Conservation (phyloP, 2,113 vertebrate species). For the Semicossyphus pulcher region DNA sequence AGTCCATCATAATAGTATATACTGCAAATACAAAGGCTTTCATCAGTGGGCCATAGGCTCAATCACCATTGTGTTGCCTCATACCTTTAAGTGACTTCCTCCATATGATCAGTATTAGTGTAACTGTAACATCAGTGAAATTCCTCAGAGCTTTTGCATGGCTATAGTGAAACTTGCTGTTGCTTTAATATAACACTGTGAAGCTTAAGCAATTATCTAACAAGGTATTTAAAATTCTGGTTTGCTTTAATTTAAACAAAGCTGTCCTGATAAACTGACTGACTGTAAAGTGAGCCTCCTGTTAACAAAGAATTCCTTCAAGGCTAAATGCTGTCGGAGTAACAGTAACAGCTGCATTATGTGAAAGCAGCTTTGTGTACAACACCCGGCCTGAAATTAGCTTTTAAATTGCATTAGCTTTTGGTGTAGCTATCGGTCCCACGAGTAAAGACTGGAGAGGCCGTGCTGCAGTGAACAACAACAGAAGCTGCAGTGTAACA, state of each 20-base stretch:
- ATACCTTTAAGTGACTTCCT: no score
- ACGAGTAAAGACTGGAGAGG: neutral
- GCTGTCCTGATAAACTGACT: neutral
- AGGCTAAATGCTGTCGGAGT: neutral
- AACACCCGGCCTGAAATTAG: constrained; percentile 3
- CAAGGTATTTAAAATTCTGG: neutral
- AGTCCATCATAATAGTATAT: no score
- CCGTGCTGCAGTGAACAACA: constrained; percentile 2
- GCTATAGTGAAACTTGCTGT: no score
- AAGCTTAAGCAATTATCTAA: neutral
- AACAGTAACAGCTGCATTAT: neutral
- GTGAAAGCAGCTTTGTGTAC: neutral
- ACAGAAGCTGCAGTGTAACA: neutral
- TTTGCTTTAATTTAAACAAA: neutral
- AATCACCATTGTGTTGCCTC: no score
- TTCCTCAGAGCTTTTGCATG: no score
- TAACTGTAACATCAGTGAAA: no score
- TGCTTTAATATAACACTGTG: neutral
- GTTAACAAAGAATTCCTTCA: neutral
- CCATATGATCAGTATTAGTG: no score
- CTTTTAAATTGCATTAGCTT: constrained; percentile 19
- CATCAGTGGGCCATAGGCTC: no score
- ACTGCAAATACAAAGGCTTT: no score
- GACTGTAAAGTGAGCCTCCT: neutral
- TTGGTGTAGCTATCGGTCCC: neutral